Evolutionary conservation across 2,113 vertebrate genomes (phyloP).

Genomic region (Miniopterus natalensis): DNA sequence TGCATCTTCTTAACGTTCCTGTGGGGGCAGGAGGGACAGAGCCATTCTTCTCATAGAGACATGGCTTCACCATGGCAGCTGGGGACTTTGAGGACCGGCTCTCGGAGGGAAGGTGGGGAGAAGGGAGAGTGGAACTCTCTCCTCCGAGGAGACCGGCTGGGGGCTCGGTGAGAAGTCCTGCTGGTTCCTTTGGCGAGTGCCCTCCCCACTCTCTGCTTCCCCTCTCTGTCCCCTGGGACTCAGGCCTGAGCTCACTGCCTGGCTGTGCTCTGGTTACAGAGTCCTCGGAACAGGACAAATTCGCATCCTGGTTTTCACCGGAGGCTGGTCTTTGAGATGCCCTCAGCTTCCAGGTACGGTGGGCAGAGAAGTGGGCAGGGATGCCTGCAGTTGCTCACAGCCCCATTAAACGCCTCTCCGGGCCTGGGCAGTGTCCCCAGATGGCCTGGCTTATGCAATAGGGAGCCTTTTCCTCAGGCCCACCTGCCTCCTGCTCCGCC

Average conservation of each 20-base stretch:
- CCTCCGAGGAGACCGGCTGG: neutral
- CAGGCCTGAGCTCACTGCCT: neutral
- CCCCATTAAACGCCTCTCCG: neutral
- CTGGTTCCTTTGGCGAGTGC: rapidly evolving
- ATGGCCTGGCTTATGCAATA: slow-evolving; percentile 40
- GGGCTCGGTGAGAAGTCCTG: neutral
- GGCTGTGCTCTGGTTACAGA: neutral
- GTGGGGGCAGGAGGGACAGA: neutral
- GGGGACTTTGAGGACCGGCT: neutral
- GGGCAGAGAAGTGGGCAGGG: neutral
- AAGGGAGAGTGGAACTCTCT: neutral
- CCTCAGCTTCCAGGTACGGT: neutral
- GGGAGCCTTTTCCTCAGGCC: neutral
- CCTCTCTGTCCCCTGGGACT: neutral
- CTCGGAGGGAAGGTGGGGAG: neutral
- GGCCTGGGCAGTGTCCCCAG: neutral
- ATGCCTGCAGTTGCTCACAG: neutral
- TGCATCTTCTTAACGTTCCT: slow-evolving; percentile 23
- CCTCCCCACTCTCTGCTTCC: neutral
- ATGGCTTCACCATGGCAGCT: neutral
- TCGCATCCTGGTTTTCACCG: neutral
- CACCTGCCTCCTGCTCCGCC: neutral
- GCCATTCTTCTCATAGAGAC: neutral
- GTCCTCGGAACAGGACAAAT: neutral
- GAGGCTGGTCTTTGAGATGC: slow-evolving; percentile 34